These are phyloP conservation scores for Fragum whitleyi DNA, from an alignment of 2,888 invertebrate genomes.

Conservation along the genomic window DNA sequence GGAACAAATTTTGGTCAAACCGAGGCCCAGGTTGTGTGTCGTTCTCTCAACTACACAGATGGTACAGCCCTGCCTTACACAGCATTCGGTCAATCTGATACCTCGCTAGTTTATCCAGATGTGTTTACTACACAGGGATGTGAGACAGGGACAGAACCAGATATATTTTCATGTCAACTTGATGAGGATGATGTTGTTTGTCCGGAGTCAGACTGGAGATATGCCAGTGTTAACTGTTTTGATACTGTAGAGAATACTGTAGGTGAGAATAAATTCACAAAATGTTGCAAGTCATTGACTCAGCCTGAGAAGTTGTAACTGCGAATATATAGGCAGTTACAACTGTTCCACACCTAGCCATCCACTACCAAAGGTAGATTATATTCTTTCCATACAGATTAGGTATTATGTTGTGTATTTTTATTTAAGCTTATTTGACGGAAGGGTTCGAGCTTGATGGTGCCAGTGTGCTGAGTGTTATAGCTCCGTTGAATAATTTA, in stretches of 20 bases:
- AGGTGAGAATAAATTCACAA: background rate
- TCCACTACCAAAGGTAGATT: no score
- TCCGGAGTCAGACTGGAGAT: slow-evolving; percentile 13
- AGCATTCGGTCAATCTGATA: slow-evolving; percentile 39
- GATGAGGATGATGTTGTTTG: slow-evolving; percentile 13
- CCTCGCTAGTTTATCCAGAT: slow-evolving; percentile 22
- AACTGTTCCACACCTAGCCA: no score
- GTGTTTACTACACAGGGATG: slow-evolving; percentile 22
- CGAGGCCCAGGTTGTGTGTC: slow-evolving; percentile 41
- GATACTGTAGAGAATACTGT: background rate
- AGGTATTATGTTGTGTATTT: no score
- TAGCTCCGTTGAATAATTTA: no score
- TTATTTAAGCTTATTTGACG: no score
- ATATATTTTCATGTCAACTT: slow-evolving; percentile 38
- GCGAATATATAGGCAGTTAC: no score
- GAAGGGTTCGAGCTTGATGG: no score
- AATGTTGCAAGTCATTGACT: no score
- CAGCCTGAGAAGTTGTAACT: no score
- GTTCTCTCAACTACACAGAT: slow-evolving; percentile 27
- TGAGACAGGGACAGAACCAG: slow-evolving; percentile 28
- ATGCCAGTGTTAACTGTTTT: slow-evolving; percentile 50
- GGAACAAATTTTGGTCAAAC: slow-evolving; percentile 35
- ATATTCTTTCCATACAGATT: no score
- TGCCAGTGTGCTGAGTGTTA: no score
- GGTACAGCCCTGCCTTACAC: slow-evolving; percentile 34